Conservation (phyloP, 1,140 invertebrate genomes). For the Heterodera carotae region DNA sequence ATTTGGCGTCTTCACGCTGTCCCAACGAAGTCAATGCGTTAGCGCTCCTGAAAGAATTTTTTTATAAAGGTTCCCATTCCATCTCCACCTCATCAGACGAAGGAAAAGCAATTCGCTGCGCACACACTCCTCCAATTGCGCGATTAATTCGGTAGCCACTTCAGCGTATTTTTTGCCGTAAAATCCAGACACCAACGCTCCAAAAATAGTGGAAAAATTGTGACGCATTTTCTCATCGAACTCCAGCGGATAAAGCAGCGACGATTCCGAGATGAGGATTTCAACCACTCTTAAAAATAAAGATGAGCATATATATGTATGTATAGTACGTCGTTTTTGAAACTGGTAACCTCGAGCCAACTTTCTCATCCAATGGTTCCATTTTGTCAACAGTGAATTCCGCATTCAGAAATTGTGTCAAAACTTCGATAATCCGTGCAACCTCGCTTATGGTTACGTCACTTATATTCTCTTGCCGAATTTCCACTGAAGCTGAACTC, state of each 20-base stretch:
- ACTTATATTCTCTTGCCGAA: too few relatives aligned
- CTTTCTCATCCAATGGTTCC: too few relatives aligned
- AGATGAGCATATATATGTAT: too few relatives aligned
- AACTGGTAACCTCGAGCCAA: too few relatives aligned
- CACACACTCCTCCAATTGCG: conserved; percentile 16
- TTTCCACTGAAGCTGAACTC: too few relatives aligned
- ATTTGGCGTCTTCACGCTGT: not conserved
- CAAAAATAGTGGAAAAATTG: not conserved
- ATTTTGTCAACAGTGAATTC: too few relatives aligned
- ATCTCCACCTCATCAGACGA: conserved; percentile 16
- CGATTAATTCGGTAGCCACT: not conserved
- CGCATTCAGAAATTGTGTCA: too few relatives aligned
- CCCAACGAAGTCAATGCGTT: not conserved
- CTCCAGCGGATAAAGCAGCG: not conserved
- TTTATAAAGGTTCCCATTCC: not conserved
- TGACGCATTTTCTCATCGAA: not conserved
- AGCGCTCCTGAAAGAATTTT: not conserved
- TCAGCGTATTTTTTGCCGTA: not conserved
- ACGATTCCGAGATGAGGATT: not conserved
- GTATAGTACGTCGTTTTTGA: too few relatives aligned
- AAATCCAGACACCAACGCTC: not conserved
- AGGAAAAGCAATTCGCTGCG: conserved; percentile 31
- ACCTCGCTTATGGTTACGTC: too few relatives aligned
- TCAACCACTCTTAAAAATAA: not conserved
- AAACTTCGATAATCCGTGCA: too few relatives aligned